These are phyloP conservation scores for Helicoverpa assulta DNA, from an alignment of 2,888 invertebrate species.

Conservation along the genomic window DNA sequence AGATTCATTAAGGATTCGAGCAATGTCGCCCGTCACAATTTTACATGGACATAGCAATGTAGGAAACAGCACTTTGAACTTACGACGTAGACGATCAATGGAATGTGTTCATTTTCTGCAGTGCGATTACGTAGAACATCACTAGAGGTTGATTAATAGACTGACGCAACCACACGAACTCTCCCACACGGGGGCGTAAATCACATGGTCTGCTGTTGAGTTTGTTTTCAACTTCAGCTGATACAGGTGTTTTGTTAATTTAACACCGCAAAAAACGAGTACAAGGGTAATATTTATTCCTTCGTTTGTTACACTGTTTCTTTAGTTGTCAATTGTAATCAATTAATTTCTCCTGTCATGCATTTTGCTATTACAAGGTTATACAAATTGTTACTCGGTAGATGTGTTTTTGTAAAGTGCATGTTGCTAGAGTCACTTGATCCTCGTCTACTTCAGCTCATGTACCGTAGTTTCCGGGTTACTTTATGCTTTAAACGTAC, in stretches of 20 bases:
- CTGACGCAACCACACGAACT: constrained; percentile 45
- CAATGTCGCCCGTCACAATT: constrained; percentile 49
- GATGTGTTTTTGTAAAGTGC: constrained; percentile 17
- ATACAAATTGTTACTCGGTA: constrained; percentile 16
- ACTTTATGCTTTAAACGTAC: constrained; percentile 37
- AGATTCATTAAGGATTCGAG: constrained; percentile 51
- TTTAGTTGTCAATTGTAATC: constrained; percentile 20
- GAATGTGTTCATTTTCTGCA: constrained; percentile 39
- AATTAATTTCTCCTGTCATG: constrained; percentile 3
- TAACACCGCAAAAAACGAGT: constrained; percentile 42
- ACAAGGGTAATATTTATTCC: constrained; percentile 32
- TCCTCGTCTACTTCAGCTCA: constrained; percentile 35
- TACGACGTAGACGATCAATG: constrained; percentile 38
- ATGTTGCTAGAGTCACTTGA: constrained; percentile 24
- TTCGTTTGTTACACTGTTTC: constrained; percentile 16
- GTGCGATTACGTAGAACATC: constrained; percentile 40
- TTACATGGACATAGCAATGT: constrained; percentile 40
- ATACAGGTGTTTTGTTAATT: constrained; percentile 35
- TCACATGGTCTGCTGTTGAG: constrained; percentile 22
- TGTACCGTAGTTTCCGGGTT: constrained; percentile 35
- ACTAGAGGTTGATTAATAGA: constrained; percentile 42
- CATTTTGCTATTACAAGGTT: constrained; percentile 28
- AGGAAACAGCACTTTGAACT: constrained; percentile 52
- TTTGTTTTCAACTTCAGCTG: constrained; percentile 31
- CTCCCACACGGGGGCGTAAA: constrained; percentile 27